A percentile compares a stretch with the other conserved stretches of the same genome.
These are phyloP conservation scores for Perccottus glenii DNA, from an alignment of 2,113 vertebrate species.

Conservation along the genomic window DNA sequence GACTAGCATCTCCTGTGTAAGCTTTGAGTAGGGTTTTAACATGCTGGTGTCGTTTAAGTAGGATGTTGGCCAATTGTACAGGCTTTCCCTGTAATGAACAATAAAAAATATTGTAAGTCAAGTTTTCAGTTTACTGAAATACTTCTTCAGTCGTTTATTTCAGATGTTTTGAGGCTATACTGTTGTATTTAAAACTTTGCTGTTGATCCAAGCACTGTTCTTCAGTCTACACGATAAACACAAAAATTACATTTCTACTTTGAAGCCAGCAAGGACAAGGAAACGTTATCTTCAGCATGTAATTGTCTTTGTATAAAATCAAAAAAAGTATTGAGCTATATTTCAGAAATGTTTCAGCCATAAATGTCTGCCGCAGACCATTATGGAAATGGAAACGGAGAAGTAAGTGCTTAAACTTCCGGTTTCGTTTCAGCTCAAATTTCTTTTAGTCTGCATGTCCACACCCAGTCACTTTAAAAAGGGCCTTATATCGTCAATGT, in stretches of 20 bases:
- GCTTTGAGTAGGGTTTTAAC: slow-evolving; percentile 18
- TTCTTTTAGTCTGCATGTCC: too few species aligned
- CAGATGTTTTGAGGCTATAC: not conserved
- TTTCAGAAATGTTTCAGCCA: too few species aligned
- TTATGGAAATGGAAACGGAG: not conserved
- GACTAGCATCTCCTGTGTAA: slow-evolving; percentile 2
- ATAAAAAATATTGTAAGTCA: not conserved
- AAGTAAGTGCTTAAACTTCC: not conserved
- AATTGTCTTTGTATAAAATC: too few species aligned
- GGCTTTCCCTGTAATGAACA: not conserved
- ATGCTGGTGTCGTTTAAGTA: slow-evolving; percentile 42
- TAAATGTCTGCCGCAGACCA: too few species aligned
- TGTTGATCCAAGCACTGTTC: not conserved
- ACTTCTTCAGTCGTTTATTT: not conserved
- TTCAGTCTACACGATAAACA: too few species aligned
- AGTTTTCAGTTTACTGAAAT: not conserved
- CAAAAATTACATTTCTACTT: too few species aligned
- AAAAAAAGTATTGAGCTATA: too few species aligned
- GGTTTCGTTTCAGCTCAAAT: not conserved
- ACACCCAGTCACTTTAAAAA: too few species aligned
- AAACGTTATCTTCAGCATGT: too few species aligned
- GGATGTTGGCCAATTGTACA: slow-evolving; percentile 30
- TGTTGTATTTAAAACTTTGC: not conserved
- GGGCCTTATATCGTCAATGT: too few species aligned
- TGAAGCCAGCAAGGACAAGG: too few species aligned